Conservation (phyloP, 1,140 invertebrate genomes). For the Palaemon carinicauda region DNA sequence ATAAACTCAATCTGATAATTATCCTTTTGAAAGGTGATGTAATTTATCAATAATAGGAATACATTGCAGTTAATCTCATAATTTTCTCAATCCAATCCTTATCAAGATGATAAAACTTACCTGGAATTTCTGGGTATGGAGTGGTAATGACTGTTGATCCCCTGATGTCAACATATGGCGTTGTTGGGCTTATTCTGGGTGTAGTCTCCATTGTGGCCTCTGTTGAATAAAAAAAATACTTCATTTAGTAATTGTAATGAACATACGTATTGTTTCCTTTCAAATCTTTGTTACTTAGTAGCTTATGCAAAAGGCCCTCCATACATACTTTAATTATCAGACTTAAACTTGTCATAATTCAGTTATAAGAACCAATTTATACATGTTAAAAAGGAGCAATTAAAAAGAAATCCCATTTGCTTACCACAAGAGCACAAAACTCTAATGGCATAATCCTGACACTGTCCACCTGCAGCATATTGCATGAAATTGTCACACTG, state of each 20-base stretch:
- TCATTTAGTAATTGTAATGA: no score
- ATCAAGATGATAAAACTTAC: background rate
- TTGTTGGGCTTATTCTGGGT: background rate
- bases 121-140: background rate
- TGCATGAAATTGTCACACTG: slow-evolving; percentile 51
- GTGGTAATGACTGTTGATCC: slow-evolving; percentile 43
- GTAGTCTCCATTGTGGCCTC: background rate
- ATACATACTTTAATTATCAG: no score
- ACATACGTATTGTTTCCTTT: background rate
- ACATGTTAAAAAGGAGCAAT: background rate
- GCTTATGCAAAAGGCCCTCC: no score
- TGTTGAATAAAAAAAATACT: background rate
- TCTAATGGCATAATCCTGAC: slow-evolving; percentile 65
- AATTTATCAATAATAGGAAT: background rate
- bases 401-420: background rate
- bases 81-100: background rate
- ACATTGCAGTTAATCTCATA: background rate
- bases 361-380: background rate
- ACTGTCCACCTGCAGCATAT: slow-evolving; percentile 58
- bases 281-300: no score
- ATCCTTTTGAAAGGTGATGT: no score
- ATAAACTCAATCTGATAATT: no score
- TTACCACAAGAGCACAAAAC: slow-evolving; percentile 63
- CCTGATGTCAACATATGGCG: slow-evolving; percentile 38
- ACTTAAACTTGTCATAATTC: no score